These are phyloP conservation scores for Drosophila bifasciata DNA, from an alignment of 1,140 invertebrate species.

Conservation along the genomic window DNA sequence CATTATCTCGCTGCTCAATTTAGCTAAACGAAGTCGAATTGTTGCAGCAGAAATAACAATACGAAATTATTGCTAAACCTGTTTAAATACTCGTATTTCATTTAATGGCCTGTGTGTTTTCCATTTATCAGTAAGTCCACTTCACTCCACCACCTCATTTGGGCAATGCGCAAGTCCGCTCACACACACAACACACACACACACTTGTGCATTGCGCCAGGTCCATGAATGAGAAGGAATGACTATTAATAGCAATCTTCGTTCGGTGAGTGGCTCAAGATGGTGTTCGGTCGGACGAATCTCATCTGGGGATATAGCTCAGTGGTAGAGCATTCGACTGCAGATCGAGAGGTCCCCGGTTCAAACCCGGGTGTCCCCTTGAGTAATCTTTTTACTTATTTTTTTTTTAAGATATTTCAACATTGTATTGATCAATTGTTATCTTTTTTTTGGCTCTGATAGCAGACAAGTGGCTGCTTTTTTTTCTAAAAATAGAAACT, in stretches of 20 bases:
- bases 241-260: conserved; percentile 24
- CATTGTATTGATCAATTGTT: no score
- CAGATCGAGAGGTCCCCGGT: conserved; percentile 97
- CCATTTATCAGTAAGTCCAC: conserved; percentile 25
- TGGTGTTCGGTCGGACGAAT: conserved; percentile 5
- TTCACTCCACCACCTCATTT: conserved; percentile 1
- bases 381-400: background rate
- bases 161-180: conserved; percentile 62
- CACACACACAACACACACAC: conserved; percentile 5
- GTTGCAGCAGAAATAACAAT: conserved; percentile 65
- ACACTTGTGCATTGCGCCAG: background rate
- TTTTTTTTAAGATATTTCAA: no score
- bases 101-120: conserved; percentile 44
- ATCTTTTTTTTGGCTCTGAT: no score
- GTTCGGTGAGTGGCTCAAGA: conserved; percentile 14
- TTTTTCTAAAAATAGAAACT: no score
- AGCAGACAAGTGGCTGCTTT: no score
- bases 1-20: conserved; percentile 32
- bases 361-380: conserved; percentile 97
- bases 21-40: conserved; percentile 54
- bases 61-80: conserved; percentile 68
- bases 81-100: conserved; percentile 59
- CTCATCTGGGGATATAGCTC: conserved; percentile 85
- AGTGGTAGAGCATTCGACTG: conserved; percentile 97
- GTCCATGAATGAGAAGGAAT: background rate